Evolutionary conservation across 2,888 invertebrate species (phyloP), one percentile per base, ranked within the genome.

Genomic region (Yponomeuta evonymella): DNA sequence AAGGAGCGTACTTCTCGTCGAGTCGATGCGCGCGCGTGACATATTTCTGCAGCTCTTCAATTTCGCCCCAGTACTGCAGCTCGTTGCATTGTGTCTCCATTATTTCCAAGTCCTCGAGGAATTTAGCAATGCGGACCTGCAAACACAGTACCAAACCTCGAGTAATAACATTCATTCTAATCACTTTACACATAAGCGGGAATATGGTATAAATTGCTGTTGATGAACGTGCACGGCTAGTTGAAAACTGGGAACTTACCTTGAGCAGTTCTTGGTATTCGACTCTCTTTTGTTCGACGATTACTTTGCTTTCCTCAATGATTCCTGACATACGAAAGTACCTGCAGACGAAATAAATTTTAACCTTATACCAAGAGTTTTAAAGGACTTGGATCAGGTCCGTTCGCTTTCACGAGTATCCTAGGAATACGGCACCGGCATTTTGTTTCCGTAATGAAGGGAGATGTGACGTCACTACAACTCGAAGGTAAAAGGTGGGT

Each of bases 181-280:
- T 43, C 43, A 6, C 43, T 5, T 43, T 43, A 1, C 8, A 5
- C 9, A 43, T 43, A 43, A 8, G 43, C 8, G 8, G 3, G 9
- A 43, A 8, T 5, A 43, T 43, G 5, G 43, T 43, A 43, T 43
- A 9, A 43, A 43, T 8, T 43, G 43, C 43, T 43, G 8, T 33
- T 4, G 33, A 2, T 43, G 43, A 43, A 5, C 43, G 43, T 43
- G 6, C 43, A 6, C 6, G 9, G 43, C 43, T 43, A 43, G 43
- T 43, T 9, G 43, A 43, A 43, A 43, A 43, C 4, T 23, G 1
- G 43, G 69, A 63, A 58, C 51, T 15, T 68, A 88, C 95, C 85
- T 95, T 95, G 5, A 98, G 93, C 5, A 94, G 88, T 67, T 96
- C 96, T 87, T 98, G 97, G 84, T 97, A 98, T 81, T 98, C 98